phyloP scores from a whole-genome alignment of 1,140 invertebrate genomes.

The Tenebrio molitor region DNA sequence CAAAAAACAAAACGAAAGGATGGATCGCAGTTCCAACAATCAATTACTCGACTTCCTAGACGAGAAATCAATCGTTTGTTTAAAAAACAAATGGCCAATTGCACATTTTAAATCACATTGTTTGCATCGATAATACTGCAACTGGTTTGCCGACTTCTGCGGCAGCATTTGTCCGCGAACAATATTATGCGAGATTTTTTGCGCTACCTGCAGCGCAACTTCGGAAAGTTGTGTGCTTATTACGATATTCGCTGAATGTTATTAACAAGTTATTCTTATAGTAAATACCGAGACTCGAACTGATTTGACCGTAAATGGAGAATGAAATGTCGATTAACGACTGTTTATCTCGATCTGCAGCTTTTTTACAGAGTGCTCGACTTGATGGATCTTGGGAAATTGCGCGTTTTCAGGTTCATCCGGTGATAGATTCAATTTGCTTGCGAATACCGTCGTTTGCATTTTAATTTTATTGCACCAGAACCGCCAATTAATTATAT shows the following conservation, averaged over 20 bases:
- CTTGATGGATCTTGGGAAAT: conserved; percentile 29
- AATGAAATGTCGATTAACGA: conserved; percentile 11
- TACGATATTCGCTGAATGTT: conserved; percentile 27
- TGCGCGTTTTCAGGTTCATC: not conserved
- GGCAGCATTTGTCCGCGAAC: not conserved
- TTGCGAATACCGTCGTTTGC: too few species aligned
- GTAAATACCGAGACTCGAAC: conserved; percentile 8
- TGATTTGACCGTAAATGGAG: conserved; percentile 26
- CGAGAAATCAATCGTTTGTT: not conserved
- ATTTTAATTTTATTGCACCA: not conserved
- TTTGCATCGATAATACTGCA: not conserved
- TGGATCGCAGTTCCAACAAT: not conserved
- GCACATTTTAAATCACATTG: not conserved
- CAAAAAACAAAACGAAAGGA: too few species aligned
- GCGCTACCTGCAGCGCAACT: not conserved
- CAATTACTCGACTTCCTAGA: not conserved
- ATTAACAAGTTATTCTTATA: conserved; percentile 35
- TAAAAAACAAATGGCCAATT: not conserved
- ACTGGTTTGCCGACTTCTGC: not conserved
- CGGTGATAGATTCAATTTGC: too few species aligned
- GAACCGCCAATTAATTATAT: not conserved
- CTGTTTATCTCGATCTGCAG: not conserved
- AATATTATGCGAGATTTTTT: not conserved
- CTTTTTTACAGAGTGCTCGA: not conserved
- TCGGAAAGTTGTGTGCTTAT: conserved; percentile 20